Evolutionary conservation across 2,797 vertebrate genomes (phyloP), one percentile per base, ranked within the genome.

Genomic region (Masticophis lateralis): DNA sequence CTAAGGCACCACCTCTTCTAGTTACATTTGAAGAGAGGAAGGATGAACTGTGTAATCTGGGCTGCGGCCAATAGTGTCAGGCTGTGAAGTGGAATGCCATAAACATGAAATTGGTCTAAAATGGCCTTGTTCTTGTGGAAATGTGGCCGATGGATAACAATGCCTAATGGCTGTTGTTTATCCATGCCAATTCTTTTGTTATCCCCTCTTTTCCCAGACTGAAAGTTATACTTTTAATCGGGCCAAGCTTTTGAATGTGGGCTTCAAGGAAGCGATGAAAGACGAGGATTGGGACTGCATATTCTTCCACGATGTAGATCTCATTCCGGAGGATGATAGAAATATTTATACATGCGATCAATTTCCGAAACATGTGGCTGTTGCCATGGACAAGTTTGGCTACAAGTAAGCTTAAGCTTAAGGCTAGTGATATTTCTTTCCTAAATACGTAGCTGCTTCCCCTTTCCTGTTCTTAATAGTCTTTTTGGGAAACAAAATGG

Each of bases 331-430:
- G 94, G 98, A 98, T 0, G 98, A 98, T 90, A 98, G 98, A 92
- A 98, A 98, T 96, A 95, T 96, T 0, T 99, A 98, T 89, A 86
- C 94, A n/a, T 99, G 98, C 3, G 98, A 98, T 94, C 63, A 93
- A 91, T 97, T 98, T 94, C 98, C 98, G 18, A 98, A 98, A 86
- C 98, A 98, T 2, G 98, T 98, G 0, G 98, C 98, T 66, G 97
- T 98, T 59, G 98, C 98, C 94, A 98, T 98, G 97, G 98, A 99
- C 97, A 98, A 99, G 96, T 99, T 98, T 43, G 98, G 98, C 59
- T 98, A 99, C 97, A 98, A 98, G 98, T 98, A 94, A 92, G 66
- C 2, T 69, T 69, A 32, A 69, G 60, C n/a, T 87, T 37, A 32
- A 66, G 28, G 8, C 56, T 37, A 53, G 37, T 59, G 28, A n/a